Evolutionary conservation across 1,140 invertebrate species (phyloP), one percentile per base, ranked within the genome.

Genomic region (Subanguina moxae): DNA sequence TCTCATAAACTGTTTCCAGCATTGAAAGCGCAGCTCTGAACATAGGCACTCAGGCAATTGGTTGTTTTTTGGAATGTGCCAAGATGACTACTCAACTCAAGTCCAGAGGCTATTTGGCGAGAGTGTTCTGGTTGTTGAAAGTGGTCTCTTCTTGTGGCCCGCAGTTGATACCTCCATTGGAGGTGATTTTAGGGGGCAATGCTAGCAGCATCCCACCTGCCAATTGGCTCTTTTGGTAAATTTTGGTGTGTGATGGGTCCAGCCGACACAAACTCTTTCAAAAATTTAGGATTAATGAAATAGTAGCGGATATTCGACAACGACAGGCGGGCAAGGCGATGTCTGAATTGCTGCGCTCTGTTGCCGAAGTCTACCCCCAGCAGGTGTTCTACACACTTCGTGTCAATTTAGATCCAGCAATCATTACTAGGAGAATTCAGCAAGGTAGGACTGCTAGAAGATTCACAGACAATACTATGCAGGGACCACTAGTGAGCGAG

Each of bases 221-320:
- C 17, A 74, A 73, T 65, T 74, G 73, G 73, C 30, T 77, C 8
- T 74, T 74, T 52, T 74, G 73, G 71, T 73, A 38, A 9, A 43
- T 46, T 17, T 43, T 13, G 28, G 32, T 57, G 0, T 32, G 9
- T 30, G 43, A 27, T 71, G 11, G 32, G 32, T 27, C 7, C 21
- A 27, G 17, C 27, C 57, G n/a, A 58, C 3, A 38, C 11, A 38
- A 38, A 38, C 3, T 56, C 38, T 43, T 57, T n/a, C n/a, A n/a
- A n/a, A n/a, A n/a, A n/a, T n/a, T 43, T 46, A 73, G 71, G 73
- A 21, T 77, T 8, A 70, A 74, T 28, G 45, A 79, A 38, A 70
- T 74, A 25, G 23, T 77, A 23, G 25, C 57, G 15, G 73, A 74
- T 30, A 52, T 78, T 25, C 69, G 62, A 27, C 69, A 71, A 25